phyloP scores from a whole-genome alignment of 2,797 vertebrate species.

The Danionella dracula region DNA sequence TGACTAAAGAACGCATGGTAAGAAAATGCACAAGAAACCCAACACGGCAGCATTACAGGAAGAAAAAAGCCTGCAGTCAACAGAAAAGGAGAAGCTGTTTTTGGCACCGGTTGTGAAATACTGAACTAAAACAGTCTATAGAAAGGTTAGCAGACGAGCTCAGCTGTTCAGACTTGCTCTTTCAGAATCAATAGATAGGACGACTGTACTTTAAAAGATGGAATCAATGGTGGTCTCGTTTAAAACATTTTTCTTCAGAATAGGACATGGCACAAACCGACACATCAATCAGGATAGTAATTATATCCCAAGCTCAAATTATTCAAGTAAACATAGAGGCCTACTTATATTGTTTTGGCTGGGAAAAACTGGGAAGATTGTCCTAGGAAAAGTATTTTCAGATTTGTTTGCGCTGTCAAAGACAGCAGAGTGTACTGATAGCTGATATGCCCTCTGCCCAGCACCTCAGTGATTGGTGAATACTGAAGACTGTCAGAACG shows the following conservation, averaged over 20 bases:
- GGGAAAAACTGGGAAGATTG: not conserved
- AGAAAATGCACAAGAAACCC: not conserved
- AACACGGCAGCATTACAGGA: not conserved
- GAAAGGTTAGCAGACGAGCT: not conserved
- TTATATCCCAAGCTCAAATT: too few species aligned
- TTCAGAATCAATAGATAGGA: constrained; percentile 8
- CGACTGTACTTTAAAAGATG: not conserved
- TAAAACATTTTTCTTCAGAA: not conserved
- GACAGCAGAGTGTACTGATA: not conserved
- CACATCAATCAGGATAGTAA: too few species aligned
- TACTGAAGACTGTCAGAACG: not conserved
- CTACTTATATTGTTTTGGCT: not conserved
- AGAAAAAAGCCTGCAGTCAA: not conserved
- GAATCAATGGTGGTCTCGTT: not conserved
- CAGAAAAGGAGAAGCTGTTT: not conserved
- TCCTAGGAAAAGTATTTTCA: not conserved
- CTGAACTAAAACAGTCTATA: not conserved
- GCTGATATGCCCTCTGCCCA: not conserved
- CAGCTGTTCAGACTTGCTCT: not conserved
- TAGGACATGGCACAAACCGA: too few species aligned
- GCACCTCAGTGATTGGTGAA: not conserved
- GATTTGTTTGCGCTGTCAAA: not conserved
- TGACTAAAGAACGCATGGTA: not conserved
- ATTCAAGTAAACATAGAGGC: too few species aligned
- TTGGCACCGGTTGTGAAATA: not conserved